Evolutionary conservation across 2,113 vertebrate genomes (phyloP).

Genomic region (Psilopsiagon aurifrons): DNA sequence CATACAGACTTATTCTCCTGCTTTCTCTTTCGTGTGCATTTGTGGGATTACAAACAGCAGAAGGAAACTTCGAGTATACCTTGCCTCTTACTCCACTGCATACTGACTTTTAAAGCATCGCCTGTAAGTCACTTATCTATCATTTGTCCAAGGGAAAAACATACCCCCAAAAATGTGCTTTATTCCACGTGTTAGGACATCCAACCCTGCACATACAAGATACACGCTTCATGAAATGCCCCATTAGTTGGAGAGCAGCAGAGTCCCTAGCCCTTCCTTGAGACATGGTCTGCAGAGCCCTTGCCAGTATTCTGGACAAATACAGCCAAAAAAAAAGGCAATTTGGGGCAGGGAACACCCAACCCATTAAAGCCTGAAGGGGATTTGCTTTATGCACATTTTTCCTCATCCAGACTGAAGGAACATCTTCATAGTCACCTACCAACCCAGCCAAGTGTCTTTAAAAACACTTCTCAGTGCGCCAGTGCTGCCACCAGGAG

Average conservation of each 20-base stretch:
- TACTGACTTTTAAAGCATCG: too few relatives aligned
- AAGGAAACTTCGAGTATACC: not conserved
- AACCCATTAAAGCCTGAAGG: not conserved
- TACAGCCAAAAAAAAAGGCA: not conserved
- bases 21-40: not conserved
- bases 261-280: not conserved
- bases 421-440: not conserved
- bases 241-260: not conserved
- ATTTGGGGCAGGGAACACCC: not conserved
- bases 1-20: not conserved
- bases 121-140: not conserved
- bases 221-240: not conserved
- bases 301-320: not conserved
- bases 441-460: not conserved
- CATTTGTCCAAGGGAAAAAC: not conserved
- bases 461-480: not conserved
- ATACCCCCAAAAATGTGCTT: fast-evolving
- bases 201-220: not conserved
- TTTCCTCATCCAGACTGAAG: not conserved
- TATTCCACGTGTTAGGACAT: not conserved
- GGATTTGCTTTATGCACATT: not conserved
- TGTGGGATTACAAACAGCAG: not conserved
- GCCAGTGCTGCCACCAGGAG: not conserved
- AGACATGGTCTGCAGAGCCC: not conserved
- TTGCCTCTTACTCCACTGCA: not conserved